Evolutionary conservation across 1,140 invertebrate genomes (phyloP), one percentile per base, ranked within the genome.

Genomic region (Oryctes rhinoceros): DNA sequence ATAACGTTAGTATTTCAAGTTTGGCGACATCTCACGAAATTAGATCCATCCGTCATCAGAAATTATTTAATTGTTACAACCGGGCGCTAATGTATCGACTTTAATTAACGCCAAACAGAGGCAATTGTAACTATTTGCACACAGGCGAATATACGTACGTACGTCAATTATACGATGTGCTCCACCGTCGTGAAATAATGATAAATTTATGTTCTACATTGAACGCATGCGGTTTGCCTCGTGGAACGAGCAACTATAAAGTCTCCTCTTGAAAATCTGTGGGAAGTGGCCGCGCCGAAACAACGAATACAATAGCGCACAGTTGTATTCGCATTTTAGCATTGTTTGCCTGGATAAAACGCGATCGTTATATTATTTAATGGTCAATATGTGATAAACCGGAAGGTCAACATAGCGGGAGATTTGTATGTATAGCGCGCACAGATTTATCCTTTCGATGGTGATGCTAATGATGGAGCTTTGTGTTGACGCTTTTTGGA

Each of bases 261-360:
- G 20, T 71, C 37, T 13, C 24, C 65, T 71, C 24, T 71, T 71
- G 65, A 71, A 71, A 71, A 35, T 71, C 35, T 71, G 24, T 30
- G 65, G 24, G 35, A 71, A 37, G 65, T 15, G 1, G 13, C 3
- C 24, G 24, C 65, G 65, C 37, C 35, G 37, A 71, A 71, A 35
- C 35, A 35, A n/a, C n/a, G 2, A 24, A 20, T 71, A 71, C 35
- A 71, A 71, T 37, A 37, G 65, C 65, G 24, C 65, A 37, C 24
- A 71, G 65, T 71, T 71, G 37, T 71, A 71, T 37, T 35, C 65
- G 5, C 6, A 18, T 18, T 59, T 18, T 59, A 59, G 53, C 65
- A 35, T 35, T 71, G 65, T 71, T 71, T 71, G 65, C 15, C 24
- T 10, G 37, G 65, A 71, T 71, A 71, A 71, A 71, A 35, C 65